These are phyloP conservation scores for Anastrepha ludens DNA, from an alignment of 1,140 invertebrate genomes.

Conservation along the genomic window DNA sequence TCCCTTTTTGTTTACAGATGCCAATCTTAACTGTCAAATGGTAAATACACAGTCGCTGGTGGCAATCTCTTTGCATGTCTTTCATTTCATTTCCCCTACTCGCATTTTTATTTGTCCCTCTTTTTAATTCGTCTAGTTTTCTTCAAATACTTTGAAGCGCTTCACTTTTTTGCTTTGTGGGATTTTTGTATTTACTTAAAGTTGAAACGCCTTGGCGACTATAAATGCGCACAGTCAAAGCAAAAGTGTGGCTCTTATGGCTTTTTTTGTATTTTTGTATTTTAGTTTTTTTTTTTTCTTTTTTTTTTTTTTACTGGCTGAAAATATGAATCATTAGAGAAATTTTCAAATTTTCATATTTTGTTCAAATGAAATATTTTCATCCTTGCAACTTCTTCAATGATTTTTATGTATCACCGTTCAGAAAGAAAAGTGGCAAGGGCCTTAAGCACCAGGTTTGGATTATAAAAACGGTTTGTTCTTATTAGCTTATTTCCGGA, in stretches of 20 bases:
- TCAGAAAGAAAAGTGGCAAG: too few relatives aligned
- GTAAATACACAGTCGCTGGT: slow-evolving; percentile 32
- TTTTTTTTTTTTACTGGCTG: too few relatives aligned
- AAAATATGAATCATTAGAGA: too few relatives aligned
- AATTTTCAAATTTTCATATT: too few relatives aligned
- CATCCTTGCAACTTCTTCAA: too few relatives aligned
- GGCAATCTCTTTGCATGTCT: slow-evolving; percentile 8
- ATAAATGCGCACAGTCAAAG: neutral
- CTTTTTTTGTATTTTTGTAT: too few relatives aligned
- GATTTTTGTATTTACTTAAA: slow-evolving; percentile 32
- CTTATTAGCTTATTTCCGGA: too few relatives aligned
- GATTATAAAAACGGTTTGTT: too few relatives aligned
- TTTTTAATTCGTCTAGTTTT: neutral
- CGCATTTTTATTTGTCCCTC: neutral
- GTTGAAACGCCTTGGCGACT: neutral
- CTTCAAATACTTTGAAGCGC: neutral
- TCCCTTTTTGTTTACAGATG: neutral
- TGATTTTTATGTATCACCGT: too few relatives aligned
- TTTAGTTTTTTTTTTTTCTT: too few relatives aligned
- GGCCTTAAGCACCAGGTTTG: too few relatives aligned
- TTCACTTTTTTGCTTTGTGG: neutral
- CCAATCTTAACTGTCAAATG: slow-evolving; percentile 52
- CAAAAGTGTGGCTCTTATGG: neutral
- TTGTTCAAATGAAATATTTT: too few relatives aligned
- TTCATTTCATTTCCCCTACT: neutral